phyloP scores from a whole-genome alignment of 2,797 vertebrate genomes.

The Vultur gryphus region DNA sequence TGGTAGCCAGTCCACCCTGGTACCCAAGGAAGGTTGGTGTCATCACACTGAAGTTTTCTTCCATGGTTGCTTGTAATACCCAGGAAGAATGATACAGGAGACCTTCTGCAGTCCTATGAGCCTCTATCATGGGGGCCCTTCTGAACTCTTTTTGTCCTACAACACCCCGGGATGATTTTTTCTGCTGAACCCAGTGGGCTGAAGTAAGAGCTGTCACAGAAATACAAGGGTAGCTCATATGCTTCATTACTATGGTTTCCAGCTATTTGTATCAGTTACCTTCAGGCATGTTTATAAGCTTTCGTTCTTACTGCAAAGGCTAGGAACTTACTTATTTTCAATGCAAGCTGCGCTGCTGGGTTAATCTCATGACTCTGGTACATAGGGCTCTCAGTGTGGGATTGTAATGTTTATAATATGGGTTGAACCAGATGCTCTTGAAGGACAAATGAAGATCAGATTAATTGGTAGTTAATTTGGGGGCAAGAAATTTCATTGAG shows the following conservation, averaged over 20 bases:
- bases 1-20: background rate
- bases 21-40: background rate
- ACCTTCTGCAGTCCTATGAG: background rate
- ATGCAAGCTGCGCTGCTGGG: background rate
- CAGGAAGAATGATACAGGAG: background rate
- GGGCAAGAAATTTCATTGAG: background rate
- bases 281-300: background rate
- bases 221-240: background rate
- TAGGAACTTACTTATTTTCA: background rate
- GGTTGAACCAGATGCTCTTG: background rate
- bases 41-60: background rate
- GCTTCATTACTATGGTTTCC: background rate
- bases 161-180: background rate
- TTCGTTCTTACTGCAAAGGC: background rate
- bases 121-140: background rate
- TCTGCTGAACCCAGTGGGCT: background rate
- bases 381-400: background rate
- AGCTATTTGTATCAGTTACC: background rate
- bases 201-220: background rate
- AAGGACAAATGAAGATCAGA: background rate
- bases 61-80: background rate
- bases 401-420: background rate
- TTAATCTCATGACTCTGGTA: background rate
- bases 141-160: background rate
- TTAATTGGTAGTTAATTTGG: background rate